Percentiles rank a stretch among this genome's conserved stretches.
Evolutionary conservation across 2,888 invertebrate genomes (phyloP).

Genomic region (Steinernema scapterisci): DNA sequence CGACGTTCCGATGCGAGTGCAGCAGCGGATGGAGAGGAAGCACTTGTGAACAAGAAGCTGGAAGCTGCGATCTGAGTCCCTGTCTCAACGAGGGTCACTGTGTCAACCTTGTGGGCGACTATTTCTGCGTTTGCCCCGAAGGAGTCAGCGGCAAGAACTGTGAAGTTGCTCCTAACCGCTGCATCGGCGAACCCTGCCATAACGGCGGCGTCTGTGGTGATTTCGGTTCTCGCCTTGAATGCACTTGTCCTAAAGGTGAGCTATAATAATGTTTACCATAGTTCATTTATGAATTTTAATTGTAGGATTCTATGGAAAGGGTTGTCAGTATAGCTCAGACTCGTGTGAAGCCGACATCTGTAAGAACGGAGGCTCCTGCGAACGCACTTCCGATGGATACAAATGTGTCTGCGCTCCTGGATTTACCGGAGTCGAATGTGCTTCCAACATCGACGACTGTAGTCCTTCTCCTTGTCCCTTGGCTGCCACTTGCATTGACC

Average conservation of each 20-base stretch:
- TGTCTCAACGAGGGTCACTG: slow-evolving; percentile 94
- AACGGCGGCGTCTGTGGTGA: slow-evolving; percentile 93
- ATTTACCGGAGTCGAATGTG: slow-evolving; percentile 63
- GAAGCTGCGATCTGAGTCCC: slow-evolving; percentile 82
- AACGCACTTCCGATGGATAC: slow-evolving; percentile 73
- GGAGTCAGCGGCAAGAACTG: slow-evolving; percentile 94
- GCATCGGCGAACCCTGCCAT: slow-evolving; percentile 91
- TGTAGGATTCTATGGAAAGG: slow-evolving; percentile 50
- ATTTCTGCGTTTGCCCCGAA: slow-evolving; percentile 77
- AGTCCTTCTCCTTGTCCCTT: slow-evolving; percentile 58
- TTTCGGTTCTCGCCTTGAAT: slow-evolving; percentile 91
- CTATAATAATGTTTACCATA: too few relatives aligned
- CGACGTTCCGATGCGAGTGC: slow-evolving; percentile 91
- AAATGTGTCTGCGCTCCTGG: slow-evolving; percentile 83
- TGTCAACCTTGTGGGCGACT: slow-evolving; percentile 81
- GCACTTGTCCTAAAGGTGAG: slow-evolving; percentile 77
- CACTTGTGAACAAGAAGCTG: slow-evolving; percentile 83
- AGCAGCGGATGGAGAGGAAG: slow-evolving; percentile 60
- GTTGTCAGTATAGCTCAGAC: slow-evolving; percentile 58
- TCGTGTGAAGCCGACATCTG: slow-evolving; percentile 57
- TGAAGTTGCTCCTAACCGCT: slow-evolving; percentile 92
- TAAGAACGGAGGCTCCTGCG: slow-evolving; percentile 62
- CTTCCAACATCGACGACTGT: slow-evolving; percentile 66
- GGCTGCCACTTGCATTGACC: slow-evolving; percentile 61
- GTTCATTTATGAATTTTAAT: background rate